Base-by-base conservation (phyloP, 2,888 invertebrate species). In the Platycheirus albimanus region DNA sequence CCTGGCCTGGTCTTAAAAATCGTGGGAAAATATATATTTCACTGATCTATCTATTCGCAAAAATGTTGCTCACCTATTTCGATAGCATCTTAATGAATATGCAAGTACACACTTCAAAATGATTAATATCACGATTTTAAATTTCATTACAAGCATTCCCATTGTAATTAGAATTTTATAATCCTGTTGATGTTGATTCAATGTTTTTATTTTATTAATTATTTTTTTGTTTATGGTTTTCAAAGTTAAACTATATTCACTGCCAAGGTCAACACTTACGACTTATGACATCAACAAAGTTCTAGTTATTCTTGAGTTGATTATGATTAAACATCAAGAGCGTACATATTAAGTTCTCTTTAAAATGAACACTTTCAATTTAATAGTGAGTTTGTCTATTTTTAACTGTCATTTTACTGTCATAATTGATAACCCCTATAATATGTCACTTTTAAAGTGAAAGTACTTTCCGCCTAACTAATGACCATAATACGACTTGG, bases 81-180 rank as follows among this genome's bases (percentile, higher is more conserved):
- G 38, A 74, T 54, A 54, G 52, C 13, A 77, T 77, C 63, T 64
- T 49, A 36, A 77, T 76, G 51, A 58, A 58, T 33, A 66, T 33
- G 13, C 56, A 19, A 19, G 24, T 3, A 66, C 38, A 38, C 17
- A 43, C n/a, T 38, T 36, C 11, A 19, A n/a, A n/a, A 28, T 64
- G 69, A 70, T 76, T 76, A 51, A 43, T 64, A 58, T 70, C 80
- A 80, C 80, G 76, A 76, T 43, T 58, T 64, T 15, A 76, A 24
- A 70, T 70, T 76, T 24, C 15, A 64, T 70, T 72, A 71, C 33
- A 52, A 72, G 19, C 11, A 52, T 20, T 61, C 70, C 54, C 36
- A 36, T 36, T 43, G 33, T 45, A 58, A 64, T 58, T 64, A 69
- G 41, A 47, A 63, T 75, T 49, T 49, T 63, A 43, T 30, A 43